Percentiles rank a stretch among this genome's conserved stretches.
Evolutionary conservation across 2,113 vertebrate species (phyloP).

Genomic region (Dipodomys merriami): DNA sequence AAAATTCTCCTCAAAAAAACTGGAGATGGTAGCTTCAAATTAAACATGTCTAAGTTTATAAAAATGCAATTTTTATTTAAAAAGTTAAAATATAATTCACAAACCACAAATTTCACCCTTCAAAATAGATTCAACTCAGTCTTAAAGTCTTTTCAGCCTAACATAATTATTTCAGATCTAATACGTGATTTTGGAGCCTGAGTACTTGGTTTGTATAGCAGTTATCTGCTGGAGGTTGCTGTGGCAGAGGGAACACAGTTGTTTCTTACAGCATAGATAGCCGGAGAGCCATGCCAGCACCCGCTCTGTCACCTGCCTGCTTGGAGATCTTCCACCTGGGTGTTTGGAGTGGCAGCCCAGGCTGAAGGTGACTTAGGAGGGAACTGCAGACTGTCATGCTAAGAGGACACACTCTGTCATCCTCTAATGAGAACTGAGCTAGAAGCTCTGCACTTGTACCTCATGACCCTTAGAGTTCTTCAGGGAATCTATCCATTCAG

Average conservation of each 20-base stretch:
- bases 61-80: slow-evolving; percentile 7
- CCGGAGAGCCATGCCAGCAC: background rate
- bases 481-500: background rate
- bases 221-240: too few relatives aligned
- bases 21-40: background rate
- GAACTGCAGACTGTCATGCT: background rate
- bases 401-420: background rate
- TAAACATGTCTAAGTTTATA: background rate
- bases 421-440: background rate
- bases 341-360: background rate
- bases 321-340: background rate
- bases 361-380: background rate
- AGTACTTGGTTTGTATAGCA: background rate
- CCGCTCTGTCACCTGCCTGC: background rate
- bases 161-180: slow-evolving; percentile 17
- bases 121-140: background rate
- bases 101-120: background rate
- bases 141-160: slow-evolving; percentile 11
- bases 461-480: background rate
- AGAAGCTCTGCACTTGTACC: background rate
- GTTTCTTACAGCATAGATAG: background rate
- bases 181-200: background rate
- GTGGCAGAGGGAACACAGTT: background rate
- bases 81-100: slow-evolving; percentile 34
- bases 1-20: background rate